Conservation (phyloP, 2,113 vertebrate species). For the Chunga burmeisteri region DNA sequence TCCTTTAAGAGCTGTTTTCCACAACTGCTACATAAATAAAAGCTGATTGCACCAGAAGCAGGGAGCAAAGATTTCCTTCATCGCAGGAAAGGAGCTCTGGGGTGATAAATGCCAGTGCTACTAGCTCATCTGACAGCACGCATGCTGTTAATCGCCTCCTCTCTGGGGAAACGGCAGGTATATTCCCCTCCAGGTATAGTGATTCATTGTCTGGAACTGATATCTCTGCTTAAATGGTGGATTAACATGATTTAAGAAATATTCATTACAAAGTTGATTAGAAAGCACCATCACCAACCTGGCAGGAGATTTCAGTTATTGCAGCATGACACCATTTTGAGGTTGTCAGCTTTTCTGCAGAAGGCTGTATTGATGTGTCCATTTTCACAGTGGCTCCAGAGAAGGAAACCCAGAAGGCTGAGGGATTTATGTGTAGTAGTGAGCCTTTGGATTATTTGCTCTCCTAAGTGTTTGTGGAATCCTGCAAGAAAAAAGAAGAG, state of each 20-base stretch:
- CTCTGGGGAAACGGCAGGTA: constrained; percentile 55
- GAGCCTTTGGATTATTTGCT: not conserved
- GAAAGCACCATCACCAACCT: constrained; percentile 56
- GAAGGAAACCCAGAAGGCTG: not conserved
- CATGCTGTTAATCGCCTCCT: constrained; percentile 36
- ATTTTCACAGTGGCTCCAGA: constrained; percentile 5
- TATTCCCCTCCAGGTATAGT: constrained; percentile 54
- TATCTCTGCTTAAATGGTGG: constrained; percentile 53
- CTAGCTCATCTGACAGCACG: constrained; percentile 43
- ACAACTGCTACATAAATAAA: constrained; percentile 61
- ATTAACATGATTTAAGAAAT: constrained; percentile 71
- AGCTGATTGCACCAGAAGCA: constrained; percentile 48
- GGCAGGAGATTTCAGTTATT: constrained; percentile 54
- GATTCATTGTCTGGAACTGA: constrained; percentile 68
- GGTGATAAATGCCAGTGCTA: constrained; percentile 43
- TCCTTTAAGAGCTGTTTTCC: constrained; percentile 44
- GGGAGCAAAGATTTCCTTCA: constrained; percentile 30
- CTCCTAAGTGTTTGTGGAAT: not conserved
- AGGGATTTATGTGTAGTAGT: not conserved
- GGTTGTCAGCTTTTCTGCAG: constrained; percentile 47
- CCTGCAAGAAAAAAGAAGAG: not conserved
- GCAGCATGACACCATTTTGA: constrained; percentile 30
- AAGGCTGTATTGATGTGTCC: constrained; percentile 35
- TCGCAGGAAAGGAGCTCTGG: constrained; percentile 21
- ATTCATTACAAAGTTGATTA: constrained; percentile 70